Conservation (phyloP, 1,140 invertebrate genomes). For the Caenorhabditis latens region DNA sequence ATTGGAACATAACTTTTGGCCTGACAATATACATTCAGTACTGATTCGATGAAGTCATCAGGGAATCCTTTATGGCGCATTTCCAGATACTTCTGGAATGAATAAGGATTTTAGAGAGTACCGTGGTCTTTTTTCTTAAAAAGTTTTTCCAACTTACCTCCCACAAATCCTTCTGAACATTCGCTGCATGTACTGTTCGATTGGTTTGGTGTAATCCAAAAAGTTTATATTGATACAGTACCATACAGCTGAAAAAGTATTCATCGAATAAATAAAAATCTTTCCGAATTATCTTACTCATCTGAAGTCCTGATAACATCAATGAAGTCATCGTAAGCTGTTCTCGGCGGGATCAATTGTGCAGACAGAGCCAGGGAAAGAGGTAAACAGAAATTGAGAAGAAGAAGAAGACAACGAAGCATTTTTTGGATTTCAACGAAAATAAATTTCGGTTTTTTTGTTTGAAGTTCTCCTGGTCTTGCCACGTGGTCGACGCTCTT, state of each 20-base stretch:
- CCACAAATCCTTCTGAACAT: not conserved
- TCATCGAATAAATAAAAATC: too few species aligned
- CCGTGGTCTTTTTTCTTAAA: too few species aligned
- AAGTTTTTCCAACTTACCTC: not conserved
- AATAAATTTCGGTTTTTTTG: not conserved
- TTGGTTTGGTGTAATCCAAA: not conserved
- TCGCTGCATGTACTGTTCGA: not conserved
- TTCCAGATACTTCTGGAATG: not conserved
- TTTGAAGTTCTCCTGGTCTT: not conserved
- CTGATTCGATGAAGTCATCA: not conserved
- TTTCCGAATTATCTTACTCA: not conserved
- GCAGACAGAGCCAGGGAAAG: not conserved
- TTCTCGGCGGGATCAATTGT: not conserved
- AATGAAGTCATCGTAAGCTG: not conserved
- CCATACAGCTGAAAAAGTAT: not conserved
- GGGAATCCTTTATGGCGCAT: not conserved
- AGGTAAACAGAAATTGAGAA: not conserved
- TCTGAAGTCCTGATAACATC: slow-evolving; percentile 15
- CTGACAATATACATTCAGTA: not conserved
- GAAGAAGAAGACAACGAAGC: not conserved
- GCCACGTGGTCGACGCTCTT: not conserved
- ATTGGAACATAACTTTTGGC: slow-evolving; percentile 6
- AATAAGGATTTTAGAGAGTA: not conserved
- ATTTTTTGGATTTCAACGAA: not conserved
- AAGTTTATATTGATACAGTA: not conserved